Evolutionary conservation across 2,797 vertebrate species (phyloP), one percentile per base, ranked within the genome.

Genomic region (Myotis daubentonii): DNA sequence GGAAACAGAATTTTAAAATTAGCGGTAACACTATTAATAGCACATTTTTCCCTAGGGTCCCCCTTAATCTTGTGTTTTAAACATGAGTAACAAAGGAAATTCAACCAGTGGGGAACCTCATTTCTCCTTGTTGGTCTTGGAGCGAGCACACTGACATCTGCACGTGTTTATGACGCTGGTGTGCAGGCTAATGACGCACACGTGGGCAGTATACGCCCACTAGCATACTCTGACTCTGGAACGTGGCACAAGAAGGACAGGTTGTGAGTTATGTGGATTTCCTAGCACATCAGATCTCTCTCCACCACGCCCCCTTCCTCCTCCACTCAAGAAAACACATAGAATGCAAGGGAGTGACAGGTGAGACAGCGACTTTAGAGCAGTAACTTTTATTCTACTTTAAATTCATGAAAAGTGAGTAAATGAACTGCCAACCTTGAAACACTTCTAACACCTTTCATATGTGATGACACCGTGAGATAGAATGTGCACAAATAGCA

Each of bases 341-440:
- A 81, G 53, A 85, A 55, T 8, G 7, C 8, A 36, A 68, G 44
- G 51, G 13, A 49, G 22, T 33, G 60, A 15, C 3, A 15, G 66
- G 51, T 44, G 13, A 81, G 60, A 19, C 8, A 68, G 36, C 0
- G 23, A 65, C 47, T 53, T 62, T 1, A 90, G 47, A 83, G 10
- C 11, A 8, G 68, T 17, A 74, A 51, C 41, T 5, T 70, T 66
- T 62, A 81, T 49, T 92, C 83, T 41, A 81, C 41, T 57, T 92
- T 81, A 78, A 90, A 71, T 55, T 92, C 82, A 89, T 33, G 41
- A 33, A 72, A 94, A 90, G 53, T 28, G 22, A 93, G 36, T 71
- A 75, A 85, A 51, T 38, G 60, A 62, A 70, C 9, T 78, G 74
- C 55, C 78, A 85, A 41, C 15, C 41, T 60, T 70, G 55, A 85